A percentile compares a stretch with the other conserved stretches of the same genome.
These are phyloP conservation scores for Spilarctia lutea DNA, from an alignment of 2,888 invertebrate genomes.

Conservation along the genomic window DNA sequence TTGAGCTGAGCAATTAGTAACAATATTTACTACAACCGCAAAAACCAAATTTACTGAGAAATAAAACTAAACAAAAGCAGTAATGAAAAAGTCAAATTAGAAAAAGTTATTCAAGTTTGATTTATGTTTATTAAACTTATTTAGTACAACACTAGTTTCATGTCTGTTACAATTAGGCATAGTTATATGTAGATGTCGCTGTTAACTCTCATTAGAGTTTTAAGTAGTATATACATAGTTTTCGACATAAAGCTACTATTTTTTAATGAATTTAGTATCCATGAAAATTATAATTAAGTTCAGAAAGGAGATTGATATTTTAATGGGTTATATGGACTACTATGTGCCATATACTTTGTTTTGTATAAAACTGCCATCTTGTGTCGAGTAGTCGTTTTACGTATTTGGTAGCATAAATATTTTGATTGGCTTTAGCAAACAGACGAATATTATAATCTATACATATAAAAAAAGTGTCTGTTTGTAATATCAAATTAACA, in stretches of 20 bases:
- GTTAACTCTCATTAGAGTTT: neutral
- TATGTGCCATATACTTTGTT: neutral
- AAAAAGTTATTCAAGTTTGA: too few relatives aligned
- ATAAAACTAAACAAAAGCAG: too few relatives aligned
- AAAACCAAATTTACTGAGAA: too few relatives aligned
- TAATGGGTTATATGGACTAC: neutral
- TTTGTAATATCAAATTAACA: too few relatives aligned
- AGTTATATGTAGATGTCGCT: conserved; percentile 4
- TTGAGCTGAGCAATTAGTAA: neutral
- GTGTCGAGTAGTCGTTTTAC: conserved; percentile 53
- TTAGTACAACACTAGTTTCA: neutral
- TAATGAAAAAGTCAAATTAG: too few relatives aligned
- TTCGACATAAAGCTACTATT: neutral
- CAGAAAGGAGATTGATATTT: neutral
- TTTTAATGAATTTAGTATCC: neutral
- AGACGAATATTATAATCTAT: too few relatives aligned
- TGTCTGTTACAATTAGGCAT: neutral
- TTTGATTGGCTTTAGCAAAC: too few relatives aligned
- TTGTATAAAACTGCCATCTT: conserved; percentile 55
- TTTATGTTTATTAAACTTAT: neutral
- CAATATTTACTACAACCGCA: neutral
- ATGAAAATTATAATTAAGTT: neutral
- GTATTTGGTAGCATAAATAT: too few relatives aligned
- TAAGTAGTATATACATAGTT: neutral
- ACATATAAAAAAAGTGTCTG: too few relatives aligned